Base-by-base conservation (phyloP, 2,797 vertebrate species). In the Cuculus canorus region DNA sequence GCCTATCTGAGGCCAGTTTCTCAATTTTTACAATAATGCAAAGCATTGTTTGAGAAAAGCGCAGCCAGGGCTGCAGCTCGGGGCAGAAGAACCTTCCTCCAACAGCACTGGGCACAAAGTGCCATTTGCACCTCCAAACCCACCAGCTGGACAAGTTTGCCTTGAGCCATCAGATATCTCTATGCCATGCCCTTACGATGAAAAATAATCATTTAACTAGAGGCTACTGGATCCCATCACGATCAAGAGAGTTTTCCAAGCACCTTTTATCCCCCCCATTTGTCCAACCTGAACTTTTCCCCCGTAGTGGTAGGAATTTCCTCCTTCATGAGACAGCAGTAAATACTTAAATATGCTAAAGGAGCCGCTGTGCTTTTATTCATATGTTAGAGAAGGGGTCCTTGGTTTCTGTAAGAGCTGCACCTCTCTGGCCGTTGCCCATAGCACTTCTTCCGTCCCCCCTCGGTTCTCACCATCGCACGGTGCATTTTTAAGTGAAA, bases 261-360 rank as follows among this genome's bases (percentile, higher is more conserved):
- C 45, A 48, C 39, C 80, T n/a, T 82, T 69, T 25, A 41, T 28
- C 50, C 81, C 45, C 76, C 57, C 39, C 0, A 1, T 50, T 81
- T 37, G 35, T 83, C 69, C 27, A 0, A 14, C 25, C 14, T 70
- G 82, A 90, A 86, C 87, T 83, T 9, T 70, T 37, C 95, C 95
- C 95, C 71, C 87, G 27, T 19, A 59, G 78, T 1, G 30, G 52
- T 15, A 91, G 93, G 93, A 94, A 95, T 96, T 92, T 91, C 93
- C 92, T 96, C 90, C 90, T 88, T 86, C 73, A 78, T 27, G 60
- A 93, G 70, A 45, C 60, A 78, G 81, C 87, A 70, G 11, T 37
- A 52, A 91, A 83, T 32, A 45, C 73, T 77, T 21, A 53, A 86
- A 81, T 10, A 53, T 8, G 39, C 56, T 43, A 35, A 92, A 71